phyloP scores from a whole-genome alignment of 2,113 vertebrate genomes.

The Calyptommatus sinebrachiatus region DNA sequence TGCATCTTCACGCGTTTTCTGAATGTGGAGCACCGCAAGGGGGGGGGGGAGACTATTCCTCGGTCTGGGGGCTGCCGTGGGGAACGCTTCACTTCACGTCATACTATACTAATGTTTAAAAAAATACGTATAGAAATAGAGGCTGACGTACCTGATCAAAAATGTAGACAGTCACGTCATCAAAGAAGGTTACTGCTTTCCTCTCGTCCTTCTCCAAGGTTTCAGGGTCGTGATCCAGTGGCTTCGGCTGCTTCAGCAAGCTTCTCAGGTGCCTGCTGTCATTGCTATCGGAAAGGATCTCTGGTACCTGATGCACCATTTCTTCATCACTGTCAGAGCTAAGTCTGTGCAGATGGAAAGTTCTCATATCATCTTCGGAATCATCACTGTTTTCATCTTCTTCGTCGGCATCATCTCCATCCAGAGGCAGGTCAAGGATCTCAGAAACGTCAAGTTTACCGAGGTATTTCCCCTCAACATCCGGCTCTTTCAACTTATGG shows the following conservation, averaged over 20 bases:
- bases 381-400: slow-evolving; percentile 97
- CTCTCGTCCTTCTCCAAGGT: slow-evolving; percentile 63
- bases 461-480: slow-evolving; percentile 90
- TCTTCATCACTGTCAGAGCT: slow-evolving; percentile 94
- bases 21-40: too few relatives aligned
- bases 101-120: neutral
- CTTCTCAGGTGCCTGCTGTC: slow-evolving; percentile 82
- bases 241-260: slow-evolving; percentile 78
- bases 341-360: slow-evolving; percentile 84
- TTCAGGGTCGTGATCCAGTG: neutral
- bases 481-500: slow-evolving; percentile 88
- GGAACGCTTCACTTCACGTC: too few relatives aligned
- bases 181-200: slow-evolving; percentile 90
- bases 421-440: slow-evolving; percentile 75
- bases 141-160: slow-evolving; percentile 89
- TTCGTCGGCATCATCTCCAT: slow-evolving; percentile 83
- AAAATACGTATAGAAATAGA: neutral
- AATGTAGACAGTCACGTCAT: slow-evolving; percentile 94
- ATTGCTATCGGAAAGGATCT: slow-evolving; percentile 81
- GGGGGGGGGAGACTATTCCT: too few relatives aligned
- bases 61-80: too few relatives aligned
- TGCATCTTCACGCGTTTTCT: too few relatives aligned
- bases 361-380: slow-evolving; percentile 88
- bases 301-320: slow-evolving; percentile 78
- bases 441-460: slow-evolving; percentile 72